These are phyloP conservation scores for Pampusana beccarii DNA, from an alignment of 2,113 vertebrate genomes.

Conservation along the genomic window DNA sequence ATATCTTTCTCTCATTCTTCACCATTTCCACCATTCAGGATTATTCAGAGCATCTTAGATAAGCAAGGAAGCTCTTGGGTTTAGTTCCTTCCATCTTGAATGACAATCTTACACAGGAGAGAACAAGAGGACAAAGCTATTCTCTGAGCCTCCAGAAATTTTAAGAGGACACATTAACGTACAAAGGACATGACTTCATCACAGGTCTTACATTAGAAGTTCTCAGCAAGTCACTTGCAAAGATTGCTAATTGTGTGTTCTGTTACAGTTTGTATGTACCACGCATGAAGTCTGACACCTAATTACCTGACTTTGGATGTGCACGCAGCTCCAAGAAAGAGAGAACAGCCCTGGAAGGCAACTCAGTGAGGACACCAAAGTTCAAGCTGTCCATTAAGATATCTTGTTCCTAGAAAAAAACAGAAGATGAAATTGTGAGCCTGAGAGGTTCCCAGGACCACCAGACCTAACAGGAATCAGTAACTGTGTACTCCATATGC, in stretches of 20 bases:
- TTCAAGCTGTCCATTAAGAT: background rate
- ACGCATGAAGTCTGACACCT: background rate
- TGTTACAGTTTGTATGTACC: background rate
- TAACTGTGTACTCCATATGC: background rate
- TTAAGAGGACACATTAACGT: background rate
- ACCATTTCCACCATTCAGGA: background rate
- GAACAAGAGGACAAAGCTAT: background rate
- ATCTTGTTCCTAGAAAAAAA: background rate
- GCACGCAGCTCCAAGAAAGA: background rate
- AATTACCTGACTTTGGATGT: background rate
- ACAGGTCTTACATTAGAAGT: background rate
- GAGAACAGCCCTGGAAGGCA: background rate
- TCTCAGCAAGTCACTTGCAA: background rate
- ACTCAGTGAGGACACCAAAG: background rate
- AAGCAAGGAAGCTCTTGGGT: background rate
- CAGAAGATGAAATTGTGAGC: background rate
- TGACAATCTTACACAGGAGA: background rate
- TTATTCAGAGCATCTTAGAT: background rate
- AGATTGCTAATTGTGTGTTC: background rate
- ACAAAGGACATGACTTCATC: background rate
- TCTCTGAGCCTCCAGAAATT: background rate
- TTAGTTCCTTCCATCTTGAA: background rate
- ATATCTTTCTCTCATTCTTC: background rate
- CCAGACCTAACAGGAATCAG: background rate
- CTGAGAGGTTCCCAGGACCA: background rate